phyloP scores from a whole-genome alignment of 1,140 invertebrate species.

The Bombus picipes region DNA sequence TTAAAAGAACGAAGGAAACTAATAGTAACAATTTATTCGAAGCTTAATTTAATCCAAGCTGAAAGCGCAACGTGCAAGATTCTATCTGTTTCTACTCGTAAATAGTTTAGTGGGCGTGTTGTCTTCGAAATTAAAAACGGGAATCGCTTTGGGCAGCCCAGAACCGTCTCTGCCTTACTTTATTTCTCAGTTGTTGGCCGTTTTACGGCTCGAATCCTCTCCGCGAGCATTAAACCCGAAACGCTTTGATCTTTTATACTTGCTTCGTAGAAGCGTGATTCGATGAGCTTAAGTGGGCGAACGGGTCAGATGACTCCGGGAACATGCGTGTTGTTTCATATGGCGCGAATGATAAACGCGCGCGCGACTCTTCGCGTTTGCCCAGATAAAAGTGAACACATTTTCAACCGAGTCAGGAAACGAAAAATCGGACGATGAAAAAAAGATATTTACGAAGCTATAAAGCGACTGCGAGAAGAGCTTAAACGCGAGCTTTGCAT shows the following conservation, averaged over 20 bases:
- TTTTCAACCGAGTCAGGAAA: not conserved
- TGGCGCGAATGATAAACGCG: conserved; percentile 56
- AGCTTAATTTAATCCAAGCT: conserved; percentile 1
- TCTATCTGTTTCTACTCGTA: conserved; percentile 21
- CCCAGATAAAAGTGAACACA: not conserved
- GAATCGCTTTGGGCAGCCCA: conserved; percentile 22
- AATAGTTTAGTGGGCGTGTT: conserved; percentile 60
- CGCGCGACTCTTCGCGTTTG: not conserved
- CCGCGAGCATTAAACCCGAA: conserved; percentile 58
- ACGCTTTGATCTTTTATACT: conserved; percentile 67
- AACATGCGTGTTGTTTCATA: conserved; percentile 45
- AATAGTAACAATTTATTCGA: conserved; percentile 17
- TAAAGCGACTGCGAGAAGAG: no score
- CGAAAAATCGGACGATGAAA: not conserved
- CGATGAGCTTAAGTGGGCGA: conserved; percentile 62
- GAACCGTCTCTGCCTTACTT: conserved; percentile 53
- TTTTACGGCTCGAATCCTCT: conserved; percentile 55
- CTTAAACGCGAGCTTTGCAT: no score
- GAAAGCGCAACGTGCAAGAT: conserved; percentile 6
- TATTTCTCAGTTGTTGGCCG: conserved; percentile 58
- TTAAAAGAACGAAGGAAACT: no score
- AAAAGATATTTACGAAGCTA: no score
- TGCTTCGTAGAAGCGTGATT: conserved; percentile 60
- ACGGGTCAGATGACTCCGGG: conserved; percentile 50
- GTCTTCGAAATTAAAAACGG: conserved; percentile 53